phyloP scores from a whole-genome alignment of 2,888 invertebrate species.

The Ochropleura leucogaster region DNA sequence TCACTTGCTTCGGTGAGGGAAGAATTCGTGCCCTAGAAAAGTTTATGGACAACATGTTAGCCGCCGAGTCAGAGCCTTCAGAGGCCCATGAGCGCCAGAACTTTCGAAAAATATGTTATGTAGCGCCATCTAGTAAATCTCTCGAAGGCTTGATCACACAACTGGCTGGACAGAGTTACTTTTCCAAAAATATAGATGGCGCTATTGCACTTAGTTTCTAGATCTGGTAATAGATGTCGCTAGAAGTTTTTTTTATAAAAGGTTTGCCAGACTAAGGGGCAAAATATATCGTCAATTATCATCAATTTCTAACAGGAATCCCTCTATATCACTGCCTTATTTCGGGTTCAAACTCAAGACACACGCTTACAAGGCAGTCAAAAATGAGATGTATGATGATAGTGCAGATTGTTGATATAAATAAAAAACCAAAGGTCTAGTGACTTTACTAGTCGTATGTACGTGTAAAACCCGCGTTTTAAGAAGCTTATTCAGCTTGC shows the following conservation, averaged over 20 bases:
- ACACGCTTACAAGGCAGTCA: too few species aligned
- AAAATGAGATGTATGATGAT: conserved; percentile 17
- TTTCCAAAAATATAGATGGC: background rate
- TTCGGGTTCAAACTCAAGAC: background rate
- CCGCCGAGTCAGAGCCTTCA: too few species aligned
- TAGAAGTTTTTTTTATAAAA: background rate
- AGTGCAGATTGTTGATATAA: background rate
- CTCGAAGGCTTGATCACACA: fast-evolving
- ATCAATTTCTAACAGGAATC: background rate
- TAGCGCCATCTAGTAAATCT: conserved; percentile 9
- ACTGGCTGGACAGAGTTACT: background rate
- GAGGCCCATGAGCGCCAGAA: too few species aligned
- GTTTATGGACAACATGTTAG: too few species aligned
- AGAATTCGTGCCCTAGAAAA: too few species aligned
- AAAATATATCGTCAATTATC: too few species aligned
- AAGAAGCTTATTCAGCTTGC: background rate
- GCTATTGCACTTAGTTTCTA: background rate
- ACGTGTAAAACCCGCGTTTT: background rate
- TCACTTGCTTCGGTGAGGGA: too few species aligned
- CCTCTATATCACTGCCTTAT: background rate
- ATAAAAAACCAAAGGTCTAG: conserved; percentile 7
- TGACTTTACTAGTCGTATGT: background rate
- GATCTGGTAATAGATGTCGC: conserved; percentile 3
- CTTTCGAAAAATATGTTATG: background rate
- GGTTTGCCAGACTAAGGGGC: background rate